A percentile compares a stretch with the other conserved stretches of the same genome.
phyloP scores from a whole-genome alignment of 2,797 vertebrate species.

The Myripristis murdjan region DNA sequence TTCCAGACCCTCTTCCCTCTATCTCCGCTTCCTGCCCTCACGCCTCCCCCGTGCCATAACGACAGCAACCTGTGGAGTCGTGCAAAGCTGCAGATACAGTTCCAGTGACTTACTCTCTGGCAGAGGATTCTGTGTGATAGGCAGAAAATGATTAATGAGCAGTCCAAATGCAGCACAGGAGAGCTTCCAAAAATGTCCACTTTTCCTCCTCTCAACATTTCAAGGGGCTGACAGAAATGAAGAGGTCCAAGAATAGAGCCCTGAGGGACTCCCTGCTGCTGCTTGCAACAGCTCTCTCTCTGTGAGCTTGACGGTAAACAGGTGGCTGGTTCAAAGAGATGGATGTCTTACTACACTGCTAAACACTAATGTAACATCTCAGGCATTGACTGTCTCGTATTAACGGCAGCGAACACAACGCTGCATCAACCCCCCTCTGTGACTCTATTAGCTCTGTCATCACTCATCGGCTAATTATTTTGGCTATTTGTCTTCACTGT shows the following conservation, averaged over 20 bases:
- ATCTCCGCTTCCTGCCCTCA: constrained; percentile 24
- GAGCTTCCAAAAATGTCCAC: constrained; percentile 42
- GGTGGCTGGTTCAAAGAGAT: constrained; percentile 65
- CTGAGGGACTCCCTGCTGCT: constrained; percentile 55
- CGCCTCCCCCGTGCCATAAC: constrained; percentile 53
- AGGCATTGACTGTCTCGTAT: constrained; percentile 36
- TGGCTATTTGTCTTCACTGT: constrained; percentile 26
- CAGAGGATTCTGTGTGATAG: constrained; percentile 61
- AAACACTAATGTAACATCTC: constrained; percentile 53
- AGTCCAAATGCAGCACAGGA: constrained; percentile 61
- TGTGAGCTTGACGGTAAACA: constrained; percentile 67
- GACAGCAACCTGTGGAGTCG: constrained; percentile 66
- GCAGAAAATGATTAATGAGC: constrained; percentile 81
- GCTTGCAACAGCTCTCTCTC: constrained; percentile 17
- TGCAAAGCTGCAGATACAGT: constrained; percentile 40
- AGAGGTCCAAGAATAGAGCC: constrained; percentile 41
- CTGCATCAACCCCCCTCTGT: constrained; percentile 65
- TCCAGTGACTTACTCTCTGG: constrained; percentile 43
- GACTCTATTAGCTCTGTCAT: constrained; percentile 61
- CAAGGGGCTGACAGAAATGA: constrained; percentile 41
- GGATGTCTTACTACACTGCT: constrained; percentile 53
- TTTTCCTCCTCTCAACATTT: constrained; percentile 35
- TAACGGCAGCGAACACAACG: constrained; percentile 57
- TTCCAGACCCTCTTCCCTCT: constrained; percentile 31
- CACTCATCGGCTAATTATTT: constrained; percentile 71